These are phyloP conservation scores for Micronycteris hirsuta DNA, from an alignment of 2,113 vertebrate genomes.

Conservation along the genomic window DNA sequence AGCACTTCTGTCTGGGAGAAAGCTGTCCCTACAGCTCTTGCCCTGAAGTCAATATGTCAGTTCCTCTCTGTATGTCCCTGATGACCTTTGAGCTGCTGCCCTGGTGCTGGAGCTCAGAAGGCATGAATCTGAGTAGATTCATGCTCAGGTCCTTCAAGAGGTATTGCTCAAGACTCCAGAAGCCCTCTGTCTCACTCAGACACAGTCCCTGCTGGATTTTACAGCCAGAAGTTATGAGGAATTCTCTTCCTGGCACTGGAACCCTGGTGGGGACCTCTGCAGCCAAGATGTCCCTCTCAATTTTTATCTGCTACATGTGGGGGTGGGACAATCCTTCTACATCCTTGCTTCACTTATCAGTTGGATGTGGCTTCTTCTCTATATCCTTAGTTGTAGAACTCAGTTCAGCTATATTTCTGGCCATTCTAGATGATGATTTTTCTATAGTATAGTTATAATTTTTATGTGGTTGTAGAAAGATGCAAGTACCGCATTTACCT, in stretches of 20 bases:
- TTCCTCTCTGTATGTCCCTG: neutral
- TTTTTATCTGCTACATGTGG: neutral
- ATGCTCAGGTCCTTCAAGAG: neutral
- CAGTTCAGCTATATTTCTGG: neutral
- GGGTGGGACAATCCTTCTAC: neutral
- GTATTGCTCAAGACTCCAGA: neutral
- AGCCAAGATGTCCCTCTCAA: neutral
- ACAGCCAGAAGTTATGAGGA: neutral
- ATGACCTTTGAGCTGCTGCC: neutral
- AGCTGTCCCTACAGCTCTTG: neutral
- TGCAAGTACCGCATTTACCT: neutral
- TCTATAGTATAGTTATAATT: neutral
- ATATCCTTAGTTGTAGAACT: neutral
- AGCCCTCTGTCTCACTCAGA: neutral
- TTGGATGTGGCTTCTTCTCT: neutral
- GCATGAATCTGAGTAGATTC: neutral
- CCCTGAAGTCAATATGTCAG: neutral
- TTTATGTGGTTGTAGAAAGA: neutral
- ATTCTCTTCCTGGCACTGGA: neutral
- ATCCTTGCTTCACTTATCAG: neutral
- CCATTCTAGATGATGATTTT: neutral
- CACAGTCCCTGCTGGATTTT: neutral
- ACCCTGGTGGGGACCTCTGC: neutral
- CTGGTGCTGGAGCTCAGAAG: neutral
- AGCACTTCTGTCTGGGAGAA: neutral